phyloP scores from a whole-genome alignment of 2,113 vertebrate genomes.

The Typhlomys cinereus region DNA sequence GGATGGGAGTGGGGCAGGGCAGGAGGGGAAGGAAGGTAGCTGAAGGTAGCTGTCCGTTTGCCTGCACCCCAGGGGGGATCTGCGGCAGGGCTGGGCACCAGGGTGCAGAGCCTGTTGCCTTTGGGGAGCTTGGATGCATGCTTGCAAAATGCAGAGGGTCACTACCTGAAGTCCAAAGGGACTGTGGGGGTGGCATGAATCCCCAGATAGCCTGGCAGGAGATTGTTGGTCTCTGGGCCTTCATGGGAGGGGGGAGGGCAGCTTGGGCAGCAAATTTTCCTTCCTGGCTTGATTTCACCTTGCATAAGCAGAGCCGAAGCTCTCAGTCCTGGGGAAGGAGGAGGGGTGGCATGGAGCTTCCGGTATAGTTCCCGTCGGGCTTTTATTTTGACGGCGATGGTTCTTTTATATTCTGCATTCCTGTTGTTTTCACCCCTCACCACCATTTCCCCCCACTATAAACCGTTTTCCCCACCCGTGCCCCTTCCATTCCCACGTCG shows the following conservation, averaged over 20 bases:
- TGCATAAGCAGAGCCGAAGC: not conserved
- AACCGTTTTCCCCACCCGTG: too few relatives aligned
- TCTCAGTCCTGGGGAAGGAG: not conserved
- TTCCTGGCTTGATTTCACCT: not conserved
- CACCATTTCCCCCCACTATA: too few relatives aligned
- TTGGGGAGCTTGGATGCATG: not conserved
- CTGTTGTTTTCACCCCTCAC: too few relatives aligned
- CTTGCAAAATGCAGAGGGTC: not conserved
- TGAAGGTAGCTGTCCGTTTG: slow-evolving; percentile 55
- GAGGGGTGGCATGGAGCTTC: not conserved
- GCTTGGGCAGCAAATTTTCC: not conserved
- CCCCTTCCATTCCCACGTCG: too few relatives aligned
- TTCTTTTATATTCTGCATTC: too few relatives aligned
- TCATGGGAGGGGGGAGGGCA: too few relatives aligned
- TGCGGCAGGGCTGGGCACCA: not conserved
- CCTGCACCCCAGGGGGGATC: slow-evolving; percentile 14
- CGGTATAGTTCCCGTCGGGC: accelerated
- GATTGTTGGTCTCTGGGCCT: not conserved
- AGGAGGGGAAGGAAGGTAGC: too few relatives aligned
- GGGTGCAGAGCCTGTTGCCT: not conserved
- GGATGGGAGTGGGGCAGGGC: slow-evolving; percentile 6
- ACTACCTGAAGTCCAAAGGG: not conserved
- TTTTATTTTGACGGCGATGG: too few relatives aligned
- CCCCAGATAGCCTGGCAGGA: not conserved
- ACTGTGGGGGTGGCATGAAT: not conserved